Evolutionary conservation across 2,888 invertebrate species (phyloP).

Genomic region (Pristionchus mayeri): DNA sequence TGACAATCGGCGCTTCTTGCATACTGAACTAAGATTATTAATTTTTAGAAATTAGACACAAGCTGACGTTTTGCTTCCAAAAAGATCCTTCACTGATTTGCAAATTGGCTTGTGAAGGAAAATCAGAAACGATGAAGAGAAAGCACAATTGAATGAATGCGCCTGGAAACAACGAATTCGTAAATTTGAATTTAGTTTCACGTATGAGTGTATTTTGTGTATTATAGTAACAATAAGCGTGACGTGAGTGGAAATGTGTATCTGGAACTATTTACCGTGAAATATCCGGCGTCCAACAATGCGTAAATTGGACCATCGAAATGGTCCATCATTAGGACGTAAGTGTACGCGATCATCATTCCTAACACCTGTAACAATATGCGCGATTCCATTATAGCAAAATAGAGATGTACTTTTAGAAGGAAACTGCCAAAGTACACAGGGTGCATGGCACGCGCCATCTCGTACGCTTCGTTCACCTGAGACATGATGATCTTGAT

Average conservation of each 20-base stretch:
- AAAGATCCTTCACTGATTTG: background rate
- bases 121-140: background rate
- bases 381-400: background rate
- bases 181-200: too few species aligned
- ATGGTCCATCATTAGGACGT: background rate
- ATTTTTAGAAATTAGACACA: background rate
- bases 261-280: background rate
- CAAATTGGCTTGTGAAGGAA: background rate
- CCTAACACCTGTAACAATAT: background rate
- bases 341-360: conserved; percentile 3
- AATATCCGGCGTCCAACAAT: background rate
- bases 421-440: background rate
- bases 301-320: background rate
- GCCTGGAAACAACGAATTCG: background rate
- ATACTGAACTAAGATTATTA: background rate
- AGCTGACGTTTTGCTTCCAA: background rate
- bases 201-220: too few species aligned
- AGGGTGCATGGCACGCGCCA: background rate
- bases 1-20: background rate
- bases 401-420: background rate
- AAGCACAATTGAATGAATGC: conserved; percentile 1
- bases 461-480: background rate
- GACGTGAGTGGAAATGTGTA: background rate
- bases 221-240: too few species aligned
- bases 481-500: too few species aligned